phyloP scores from a whole-genome alignment of 2,797 vertebrate genomes.

The Protonibea diacanthus region DNA sequence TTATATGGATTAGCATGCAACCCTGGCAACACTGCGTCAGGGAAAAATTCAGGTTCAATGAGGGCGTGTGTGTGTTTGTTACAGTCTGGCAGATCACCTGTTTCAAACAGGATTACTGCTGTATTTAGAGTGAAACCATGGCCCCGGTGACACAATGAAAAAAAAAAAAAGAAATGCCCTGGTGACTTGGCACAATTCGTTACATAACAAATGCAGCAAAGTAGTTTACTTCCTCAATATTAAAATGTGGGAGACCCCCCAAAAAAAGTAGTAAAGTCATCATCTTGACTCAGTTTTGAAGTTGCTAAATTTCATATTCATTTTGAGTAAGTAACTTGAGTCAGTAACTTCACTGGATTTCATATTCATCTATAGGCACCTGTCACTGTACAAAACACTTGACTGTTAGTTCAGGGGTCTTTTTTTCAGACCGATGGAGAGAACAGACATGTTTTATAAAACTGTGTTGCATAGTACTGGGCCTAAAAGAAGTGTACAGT shows the following conservation, averaged over 20 bases:
- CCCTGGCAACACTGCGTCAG: not conserved
- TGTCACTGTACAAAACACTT: not conserved
- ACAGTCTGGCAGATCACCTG: not conserved
- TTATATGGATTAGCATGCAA: not conserved
- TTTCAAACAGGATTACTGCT: not conserved
- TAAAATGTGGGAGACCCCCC: too few species aligned
- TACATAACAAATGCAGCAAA: not conserved
- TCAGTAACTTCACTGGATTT: not conserved
- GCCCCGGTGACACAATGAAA: not conserved
- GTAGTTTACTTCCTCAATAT: not conserved
- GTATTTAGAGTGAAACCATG: not conserved
- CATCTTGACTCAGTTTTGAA: not conserved
- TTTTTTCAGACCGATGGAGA: too few species aligned
- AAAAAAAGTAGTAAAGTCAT: too few species aligned
- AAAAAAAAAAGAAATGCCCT: not conserved
- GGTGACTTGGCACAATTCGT: too few species aligned
- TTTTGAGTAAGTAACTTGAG: too few species aligned
- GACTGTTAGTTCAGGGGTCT: not conserved
- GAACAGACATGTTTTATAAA: too few species aligned
- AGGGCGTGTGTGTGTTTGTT: conserved; percentile 11
- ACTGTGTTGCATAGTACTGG: too few species aligned
- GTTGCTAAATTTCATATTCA: not conserved
- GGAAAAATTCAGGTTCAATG: not conserved
- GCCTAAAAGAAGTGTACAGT: too few species aligned
- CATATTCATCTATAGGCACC: not conserved